Evolutionary conservation across 2,113 vertebrate genomes (phyloP).

Genomic region (Eulacestoma nigropectus): DNA sequence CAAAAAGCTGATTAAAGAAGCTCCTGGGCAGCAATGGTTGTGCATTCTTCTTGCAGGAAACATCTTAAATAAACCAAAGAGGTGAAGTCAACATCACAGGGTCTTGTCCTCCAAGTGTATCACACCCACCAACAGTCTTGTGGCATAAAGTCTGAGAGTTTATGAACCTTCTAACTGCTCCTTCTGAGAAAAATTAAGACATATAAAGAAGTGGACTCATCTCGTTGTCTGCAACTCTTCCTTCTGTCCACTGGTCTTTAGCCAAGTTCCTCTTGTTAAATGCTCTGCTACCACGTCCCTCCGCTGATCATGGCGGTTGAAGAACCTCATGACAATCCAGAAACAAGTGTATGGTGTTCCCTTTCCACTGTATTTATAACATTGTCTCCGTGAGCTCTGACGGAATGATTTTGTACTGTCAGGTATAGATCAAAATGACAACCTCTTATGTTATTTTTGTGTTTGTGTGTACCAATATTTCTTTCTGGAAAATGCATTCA

Average conservation of each 20-base stretch:
- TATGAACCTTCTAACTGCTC: neutral
- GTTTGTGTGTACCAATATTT: neutral
- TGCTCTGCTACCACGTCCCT: neutral
- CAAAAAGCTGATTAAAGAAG: neutral
- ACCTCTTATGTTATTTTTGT: neutral
- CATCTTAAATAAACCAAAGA: neutral
- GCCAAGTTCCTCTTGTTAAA: neutral
- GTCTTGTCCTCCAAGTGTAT: neutral
- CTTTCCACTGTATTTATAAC: neutral
- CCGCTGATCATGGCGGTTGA: neutral
- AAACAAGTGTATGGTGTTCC: neutral
- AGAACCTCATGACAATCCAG: neutral
- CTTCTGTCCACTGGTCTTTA: neutral
- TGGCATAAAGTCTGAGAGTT: neutral
- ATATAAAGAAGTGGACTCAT: neutral
- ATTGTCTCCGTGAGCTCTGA: neutral
- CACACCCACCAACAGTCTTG: neutral
- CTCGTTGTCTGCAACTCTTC: neutral
- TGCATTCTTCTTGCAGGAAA: neutral
- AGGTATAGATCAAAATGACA: neutral
- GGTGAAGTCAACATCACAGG: neutral
- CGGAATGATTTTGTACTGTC: neutral
- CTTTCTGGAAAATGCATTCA: neutral
- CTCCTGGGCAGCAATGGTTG: neutral
- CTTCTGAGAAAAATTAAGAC: neutral